Conservation (phyloP, 2,113 vertebrate species). For the Engraulis encrasicolus region DNA sequence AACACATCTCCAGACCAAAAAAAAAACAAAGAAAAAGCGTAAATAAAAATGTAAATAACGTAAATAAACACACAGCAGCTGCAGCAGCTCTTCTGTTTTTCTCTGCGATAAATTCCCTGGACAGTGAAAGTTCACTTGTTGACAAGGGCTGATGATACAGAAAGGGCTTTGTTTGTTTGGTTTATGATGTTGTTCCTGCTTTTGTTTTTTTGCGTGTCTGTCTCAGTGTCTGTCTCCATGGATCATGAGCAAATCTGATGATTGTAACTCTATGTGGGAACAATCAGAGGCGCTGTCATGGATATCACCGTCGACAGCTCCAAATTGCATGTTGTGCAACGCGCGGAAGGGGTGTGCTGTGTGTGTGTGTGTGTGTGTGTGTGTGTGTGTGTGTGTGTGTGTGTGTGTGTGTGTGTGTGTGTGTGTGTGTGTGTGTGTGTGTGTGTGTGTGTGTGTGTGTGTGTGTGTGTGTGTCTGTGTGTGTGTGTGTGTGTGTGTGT, state of each 20-base stretch:
- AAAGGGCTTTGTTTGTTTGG: constrained; percentile 64
- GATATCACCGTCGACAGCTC: constrained; percentile 69
- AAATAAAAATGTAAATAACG: too few relatives aligned
- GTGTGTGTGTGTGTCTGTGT: too few relatives aligned
- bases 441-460: too few relatives aligned
- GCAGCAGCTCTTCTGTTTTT: not conserved
- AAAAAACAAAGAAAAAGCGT: not conserved
- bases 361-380: constrained; percentile 1
- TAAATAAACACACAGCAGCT: not conserved
- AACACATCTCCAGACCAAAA: too few relatives aligned
- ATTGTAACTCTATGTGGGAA: constrained; percentile 70
- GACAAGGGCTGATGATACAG: constrained; percentile 61
- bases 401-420: too few relatives aligned
- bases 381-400: too few relatives aligned
- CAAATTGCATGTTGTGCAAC: constrained; percentile 68
- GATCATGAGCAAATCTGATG: constrained; percentile 73
- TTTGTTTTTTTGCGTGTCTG: too few relatives aligned
- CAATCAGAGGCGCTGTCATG: constrained; percentile 67
- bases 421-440: too few relatives aligned
- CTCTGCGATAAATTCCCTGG: not conserved
- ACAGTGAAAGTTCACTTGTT: constrained; percentile 21
- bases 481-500: too few relatives aligned
- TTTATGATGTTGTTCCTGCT: too few relatives aligned
- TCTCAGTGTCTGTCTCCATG: constrained; percentile 68
- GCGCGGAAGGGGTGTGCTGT: not conserved